These are phyloP conservation scores for Pseudomugil gertrudae DNA, from an alignment of 2,797 vertebrate genomes.

Conservation along the genomic window DNA sequence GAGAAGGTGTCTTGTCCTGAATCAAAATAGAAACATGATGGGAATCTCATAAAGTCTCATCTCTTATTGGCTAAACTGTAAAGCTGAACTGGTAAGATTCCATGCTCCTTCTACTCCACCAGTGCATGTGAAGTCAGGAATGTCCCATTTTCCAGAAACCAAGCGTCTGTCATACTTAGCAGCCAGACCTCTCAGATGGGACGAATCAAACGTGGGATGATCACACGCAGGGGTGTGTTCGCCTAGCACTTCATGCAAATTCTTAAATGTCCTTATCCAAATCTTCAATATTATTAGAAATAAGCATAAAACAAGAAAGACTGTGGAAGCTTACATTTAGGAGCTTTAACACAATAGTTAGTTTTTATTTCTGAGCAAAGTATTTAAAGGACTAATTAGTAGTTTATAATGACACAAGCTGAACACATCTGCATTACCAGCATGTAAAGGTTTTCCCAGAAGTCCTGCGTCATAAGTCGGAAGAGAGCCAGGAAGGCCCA, in stretches of 20 bases:
- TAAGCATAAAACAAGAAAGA: background rate
- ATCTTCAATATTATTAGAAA: background rate
- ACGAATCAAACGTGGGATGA: background rate
- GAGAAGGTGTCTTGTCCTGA: constrained; percentile 10
- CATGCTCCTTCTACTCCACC: constrained; percentile 54
- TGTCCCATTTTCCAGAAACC: constrained; percentile 55
- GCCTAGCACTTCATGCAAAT: too few species aligned
- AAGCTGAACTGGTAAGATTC: constrained; percentile 74
- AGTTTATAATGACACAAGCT: constrained; percentile 4
- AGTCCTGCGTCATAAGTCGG: constrained; percentile 99
- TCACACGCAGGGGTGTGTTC: constrained; percentile 3
- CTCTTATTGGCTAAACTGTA: constrained; percentile 56
- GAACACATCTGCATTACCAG: constrained; percentile 83
- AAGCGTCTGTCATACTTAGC: constrained; percentile 17
- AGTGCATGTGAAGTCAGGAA: constrained; percentile 40
- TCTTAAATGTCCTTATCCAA: background rate
- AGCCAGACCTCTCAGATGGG: constrained; percentile 13
- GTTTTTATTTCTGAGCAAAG: background rate
- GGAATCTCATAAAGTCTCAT: constrained; percentile 60
- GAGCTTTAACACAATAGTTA: background rate
- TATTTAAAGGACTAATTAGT: background rate
- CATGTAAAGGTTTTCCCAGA: constrained; percentile 98
- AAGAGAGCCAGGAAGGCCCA: constrained; percentile 99
- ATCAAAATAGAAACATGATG: constrained; percentile 54
- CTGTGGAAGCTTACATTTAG: background rate